These are phyloP conservation scores for Tympanuchus pallidicinctus DNA, from an alignment of 2,113 vertebrate species.

Conservation along the genomic window DNA sequence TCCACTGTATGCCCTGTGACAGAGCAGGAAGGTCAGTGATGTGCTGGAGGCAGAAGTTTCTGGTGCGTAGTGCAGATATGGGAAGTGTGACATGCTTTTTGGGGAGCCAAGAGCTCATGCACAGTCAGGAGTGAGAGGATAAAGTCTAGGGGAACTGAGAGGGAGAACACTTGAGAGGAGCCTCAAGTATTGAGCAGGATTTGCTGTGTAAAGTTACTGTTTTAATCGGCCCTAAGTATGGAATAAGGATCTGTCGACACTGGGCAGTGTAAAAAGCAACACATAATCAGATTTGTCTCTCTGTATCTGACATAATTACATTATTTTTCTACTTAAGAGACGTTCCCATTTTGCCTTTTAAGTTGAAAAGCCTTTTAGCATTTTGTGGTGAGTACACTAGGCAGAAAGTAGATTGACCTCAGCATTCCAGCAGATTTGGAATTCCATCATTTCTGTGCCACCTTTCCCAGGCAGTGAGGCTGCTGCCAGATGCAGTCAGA, in stretches of 20 bases:
- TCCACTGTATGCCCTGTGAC: rapidly evolving
- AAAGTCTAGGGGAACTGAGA: not conserved
- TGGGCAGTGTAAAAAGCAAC: not conserved
- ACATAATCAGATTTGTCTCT: not conserved
- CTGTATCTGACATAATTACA: not conserved
- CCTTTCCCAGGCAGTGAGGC: not conserved
- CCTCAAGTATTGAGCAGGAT: not conserved
- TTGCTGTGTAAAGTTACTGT: not conserved
- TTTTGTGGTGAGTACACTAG: not conserved
- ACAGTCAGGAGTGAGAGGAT: not conserved
- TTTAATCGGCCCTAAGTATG: not conserved
- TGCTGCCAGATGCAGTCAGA: not conserved
- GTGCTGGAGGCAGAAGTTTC: rapidly evolving
- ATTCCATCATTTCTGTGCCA: rapidly evolving
- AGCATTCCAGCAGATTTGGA: not conserved
- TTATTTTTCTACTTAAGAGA: not conserved
- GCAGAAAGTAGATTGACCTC: not conserved
- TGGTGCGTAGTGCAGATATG: not conserved
- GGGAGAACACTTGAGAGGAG: too few relatives aligned
- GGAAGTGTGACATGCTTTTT: not conserved
- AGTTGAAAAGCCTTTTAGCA: not conserved
- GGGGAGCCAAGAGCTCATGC: not conserved
- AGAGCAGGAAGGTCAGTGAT: not conserved
- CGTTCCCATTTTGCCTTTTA: not conserved
- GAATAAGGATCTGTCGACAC: not conserved